Evolutionary conservation across 2,797 vertebrate genomes (phyloP), one percentile per base, ranked within the genome.

Genomic region (Calcarius lapponicus): DNA sequence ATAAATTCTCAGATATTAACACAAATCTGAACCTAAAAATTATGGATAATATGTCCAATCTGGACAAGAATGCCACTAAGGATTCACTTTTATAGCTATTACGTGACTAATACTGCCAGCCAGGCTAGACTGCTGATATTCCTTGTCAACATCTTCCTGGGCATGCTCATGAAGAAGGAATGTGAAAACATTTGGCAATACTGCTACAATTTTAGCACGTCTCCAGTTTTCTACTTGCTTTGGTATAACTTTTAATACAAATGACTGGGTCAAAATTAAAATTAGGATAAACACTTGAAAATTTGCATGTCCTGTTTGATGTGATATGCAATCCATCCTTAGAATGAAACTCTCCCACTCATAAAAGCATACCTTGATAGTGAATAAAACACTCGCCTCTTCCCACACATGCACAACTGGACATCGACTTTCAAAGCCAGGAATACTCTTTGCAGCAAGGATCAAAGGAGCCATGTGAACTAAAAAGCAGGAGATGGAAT

Each of bases 341-440:
- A 85, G 58, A 61, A 69, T 29, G 7, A 90, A 85, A 83, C 42
- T 61, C 74, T 90, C 85, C 65, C 79, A 61, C 81, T 86, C 65
- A 74, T 61, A 76, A 92, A 95, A 90, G 91, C 69, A 86, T 95
- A 86, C 8, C 80, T 90, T 95, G 69, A 91, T 92, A 96, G 34
- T 17, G 31, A 91, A 93, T 50, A 11, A 90, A 95, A 83, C 61
- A 90, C 61, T 87, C 57, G 57, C 28, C 28, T 69, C 90, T 71
- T 86, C 91, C 90, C 88, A 96, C 91, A 82, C 57, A 86, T 20
- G 32, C 72, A 86, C 61, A 94, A 92, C 69, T 53, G 85, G 87
- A 94, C 75, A 78, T 67, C 29, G 67, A 26, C 87, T 91, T 74
- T 87, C 75, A 92, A 94, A 93, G 90, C 14, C 57, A 69, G 47